Evolutionary conservation across 2,113 vertebrate species (phyloP).

Genomic region (Phyllostomus hastatus): DNA sequence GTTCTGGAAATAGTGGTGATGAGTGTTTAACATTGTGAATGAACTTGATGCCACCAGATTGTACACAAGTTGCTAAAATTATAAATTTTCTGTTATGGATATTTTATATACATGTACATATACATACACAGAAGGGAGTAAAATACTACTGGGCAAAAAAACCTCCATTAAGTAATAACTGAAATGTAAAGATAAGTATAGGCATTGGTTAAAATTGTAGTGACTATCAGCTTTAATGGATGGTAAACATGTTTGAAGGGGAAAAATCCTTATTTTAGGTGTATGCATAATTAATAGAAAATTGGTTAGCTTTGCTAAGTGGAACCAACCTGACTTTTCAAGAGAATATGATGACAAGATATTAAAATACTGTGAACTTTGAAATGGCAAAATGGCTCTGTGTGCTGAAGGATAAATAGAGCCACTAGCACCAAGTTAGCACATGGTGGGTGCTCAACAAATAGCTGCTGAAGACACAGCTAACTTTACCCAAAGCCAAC

Average conservation of each 20-base stretch:
- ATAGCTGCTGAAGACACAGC: neutral
- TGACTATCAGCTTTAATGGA: conserved; percentile 32
- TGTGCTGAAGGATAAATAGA: neutral
- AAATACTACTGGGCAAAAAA: neutral
- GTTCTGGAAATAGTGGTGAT: neutral
- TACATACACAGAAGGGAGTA: neutral
- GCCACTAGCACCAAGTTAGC: neutral
- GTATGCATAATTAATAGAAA: neutral
- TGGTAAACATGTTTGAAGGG: conserved; percentile 18
- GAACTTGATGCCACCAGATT: neutral
- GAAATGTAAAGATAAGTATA: conserved; percentile 23
- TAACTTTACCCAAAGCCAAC: neutral
- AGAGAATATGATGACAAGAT: neutral
- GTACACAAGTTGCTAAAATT: neutral
- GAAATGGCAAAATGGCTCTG: neutral
- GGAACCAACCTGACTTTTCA: neutral
- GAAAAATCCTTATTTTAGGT: conserved; percentile 4
- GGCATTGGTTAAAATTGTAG: neutral
- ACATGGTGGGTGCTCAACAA: neutral
- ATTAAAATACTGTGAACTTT: neutral
- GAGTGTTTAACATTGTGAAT: neutral
- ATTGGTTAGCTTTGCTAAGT: neutral
- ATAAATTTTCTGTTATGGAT: neutral
- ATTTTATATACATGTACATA: neutral
- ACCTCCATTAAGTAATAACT: neutral